Evolutionary conservation across 2,888 invertebrate species (phyloP), one percentile per base, ranked within the genome.

Genomic region (Polylopha cassiicola): DNA sequence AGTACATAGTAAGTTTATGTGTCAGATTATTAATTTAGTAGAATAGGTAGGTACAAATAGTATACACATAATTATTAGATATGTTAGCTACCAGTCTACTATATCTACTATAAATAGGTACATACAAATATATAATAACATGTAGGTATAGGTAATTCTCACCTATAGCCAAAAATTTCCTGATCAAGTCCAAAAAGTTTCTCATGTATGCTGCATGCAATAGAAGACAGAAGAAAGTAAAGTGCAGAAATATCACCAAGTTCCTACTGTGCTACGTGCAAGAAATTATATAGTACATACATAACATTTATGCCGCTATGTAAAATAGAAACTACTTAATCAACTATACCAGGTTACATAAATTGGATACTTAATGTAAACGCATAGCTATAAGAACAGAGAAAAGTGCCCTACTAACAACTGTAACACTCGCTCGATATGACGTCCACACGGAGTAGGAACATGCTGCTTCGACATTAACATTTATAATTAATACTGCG

Each of bases 201-300:
- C 80, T 92, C 92, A 86, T 91, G 90, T 81, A 91, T 89, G 91
- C 92, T 92, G 91, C 91, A 90, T 91, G 91, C 90, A 89, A 88
- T 78, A 74, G 74, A 82, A 81, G 75, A 79, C 50, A 75, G 76
- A 70, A 74, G 67, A 73, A 65, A 79, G n/a, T 79, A 84, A 79
- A 80, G 85, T 82, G 85, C 82, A 73, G 64, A 70, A 64, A 61
- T 64, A 50, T 51, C 41, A 44, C 46, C 46, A 58, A 48, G 53
- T 30, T 7, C 9, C 50, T 53, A 61, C 52, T 53, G 70, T 65
- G 68, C 62, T 48, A 44, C 47, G 68, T 70, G 69, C 70, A 48
- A 24, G 21, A n/a, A n/a, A n/a, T n/a, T 39, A 23, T 10, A 30
- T 20, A 41, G 15, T 30, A 23, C 18, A n/a, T n/a, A n/a, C n/a